Evolutionary conservation across 1,140 invertebrate species (phyloP), one percentile per base, ranked within the genome.

Genomic region (Cardiocondyla obscurior): DNA sequence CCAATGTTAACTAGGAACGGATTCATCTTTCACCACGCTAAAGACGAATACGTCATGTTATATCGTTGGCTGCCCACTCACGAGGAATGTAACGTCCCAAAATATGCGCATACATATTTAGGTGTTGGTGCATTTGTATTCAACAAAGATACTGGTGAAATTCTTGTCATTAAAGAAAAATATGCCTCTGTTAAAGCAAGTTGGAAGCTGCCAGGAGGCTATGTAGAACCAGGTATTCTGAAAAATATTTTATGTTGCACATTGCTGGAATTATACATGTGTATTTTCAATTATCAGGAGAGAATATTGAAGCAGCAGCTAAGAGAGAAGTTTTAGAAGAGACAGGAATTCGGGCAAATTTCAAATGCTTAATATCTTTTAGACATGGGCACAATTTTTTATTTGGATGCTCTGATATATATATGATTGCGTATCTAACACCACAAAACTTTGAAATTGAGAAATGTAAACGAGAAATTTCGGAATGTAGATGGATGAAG

Each of bases 161-260:
- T 99, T 30, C 94, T 99, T 42, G 97, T 97, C 0, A 96, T 98
- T 16, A 95, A 96, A 82, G 98, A 98, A 90, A 96, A 96, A 91
- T 85, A 90, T 65, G 10, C 76, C 73, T 16, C 58, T 4, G 44
- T 42, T 44, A 74, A 64, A 36, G 55, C 93, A 89, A 94, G 95
- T 88, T 99, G 98, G 98, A 99, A 99, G 94, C 94, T 99, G 19
- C 98, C 98, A 30, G 98, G 98, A 79, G 98, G 98, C 72, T 97
- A 97, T 94, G 97, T 98, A 33, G 97, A 99, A 92, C 96, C 95
- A 94, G 96, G 97, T 97, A 84, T 44, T 55, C 57, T 55, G 25
- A 57, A 8, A 60, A 0, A 25, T 5, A 36, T 42, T 64, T 7
- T 33, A 1, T 19, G 3, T 67, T 1, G 0, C 36, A 53, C 2